phyloP scores from a whole-genome alignment of 2,888 invertebrate species.

The Phalera bucephala region DNA sequence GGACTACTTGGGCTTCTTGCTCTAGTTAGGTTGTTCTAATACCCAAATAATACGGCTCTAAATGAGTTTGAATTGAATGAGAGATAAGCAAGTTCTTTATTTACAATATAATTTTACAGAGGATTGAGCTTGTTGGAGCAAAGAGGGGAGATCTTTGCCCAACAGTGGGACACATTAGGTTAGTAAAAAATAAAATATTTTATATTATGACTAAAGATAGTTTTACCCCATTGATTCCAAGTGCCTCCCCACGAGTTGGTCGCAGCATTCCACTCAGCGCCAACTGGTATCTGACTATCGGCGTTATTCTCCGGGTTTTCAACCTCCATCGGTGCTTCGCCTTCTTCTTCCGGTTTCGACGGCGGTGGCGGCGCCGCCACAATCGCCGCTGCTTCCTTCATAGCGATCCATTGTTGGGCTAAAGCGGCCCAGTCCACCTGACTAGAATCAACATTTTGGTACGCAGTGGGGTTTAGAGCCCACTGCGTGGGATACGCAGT shows the following conservation, averaged over 20 bases:
- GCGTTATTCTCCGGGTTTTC: constrained; percentile 86
- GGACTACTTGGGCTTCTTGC: too few species aligned
- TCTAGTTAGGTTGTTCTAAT: too few species aligned
- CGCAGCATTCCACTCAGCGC: constrained; percentile 61
- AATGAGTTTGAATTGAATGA: too few species aligned
- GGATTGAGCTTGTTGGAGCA: too few species aligned
- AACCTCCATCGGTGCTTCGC: constrained; percentile 95
- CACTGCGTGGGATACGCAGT: constrained; percentile 88
- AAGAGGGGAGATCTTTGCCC: too few species aligned
- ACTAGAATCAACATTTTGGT: constrained; percentile 91
- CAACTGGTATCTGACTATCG: constrained; percentile 52
- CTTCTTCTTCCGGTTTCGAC: constrained; percentile 85
- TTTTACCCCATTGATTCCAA: constrained; percentile 77
- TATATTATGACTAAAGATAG: too few species aligned
- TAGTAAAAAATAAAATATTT: too few species aligned
- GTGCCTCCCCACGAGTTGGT: constrained; percentile 67
- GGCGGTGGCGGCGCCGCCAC: constrained; percentile 85
- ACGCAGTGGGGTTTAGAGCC: constrained; percentile 91
- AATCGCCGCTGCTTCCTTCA: constrained; percentile 89
- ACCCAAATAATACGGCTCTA: too few species aligned
- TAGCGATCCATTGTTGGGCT: constrained; percentile 99
- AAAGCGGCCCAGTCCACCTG: constrained; percentile 98
- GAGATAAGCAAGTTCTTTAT: too few species aligned
- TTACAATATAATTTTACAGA: too few species aligned
- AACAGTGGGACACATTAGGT: too few species aligned